These are phyloP conservation scores for Paradoxurus hermaphroditus DNA, from an alignment of 2,113 vertebrate genomes.

Conservation along the genomic window DNA sequence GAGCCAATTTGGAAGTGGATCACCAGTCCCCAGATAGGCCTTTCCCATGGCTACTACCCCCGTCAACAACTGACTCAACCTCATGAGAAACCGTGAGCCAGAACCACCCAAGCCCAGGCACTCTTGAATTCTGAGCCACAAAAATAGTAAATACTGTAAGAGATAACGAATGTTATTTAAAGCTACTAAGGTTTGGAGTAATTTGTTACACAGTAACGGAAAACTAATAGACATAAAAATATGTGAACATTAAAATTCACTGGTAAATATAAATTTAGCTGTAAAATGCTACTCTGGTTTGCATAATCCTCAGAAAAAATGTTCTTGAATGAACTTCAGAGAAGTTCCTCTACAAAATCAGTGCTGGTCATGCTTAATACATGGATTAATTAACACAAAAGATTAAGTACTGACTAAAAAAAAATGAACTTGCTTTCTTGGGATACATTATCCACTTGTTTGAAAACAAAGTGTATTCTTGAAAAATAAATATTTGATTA, in stretches of 20 bases:
- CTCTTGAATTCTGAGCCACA: not conserved
- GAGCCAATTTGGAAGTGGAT: not conserved
- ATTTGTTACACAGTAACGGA: not conserved
- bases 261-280: constrained; percentile 44
- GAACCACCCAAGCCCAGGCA: not conserved
- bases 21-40: too few species aligned
- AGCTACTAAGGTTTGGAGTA: not conserved
- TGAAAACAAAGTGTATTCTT: constrained; percentile 28
- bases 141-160: not conserved
- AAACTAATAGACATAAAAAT: not conserved
- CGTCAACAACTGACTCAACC: not conserved
- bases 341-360: not conserved
- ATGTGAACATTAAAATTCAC: constrained; percentile 43
- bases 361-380: not conserved
- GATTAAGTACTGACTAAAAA: not conserved
- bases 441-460: not conserved
- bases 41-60: not conserved
- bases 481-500: constrained; percentile 50
- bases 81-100: not conserved
- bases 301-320: constrained; percentile 48
- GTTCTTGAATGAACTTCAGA: constrained; percentile 26
- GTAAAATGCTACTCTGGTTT: constrained; percentile 47
- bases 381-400: constrained; percentile 15
- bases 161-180: not conserved
- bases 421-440: not conserved